Percentiles rank a stretch among this genome's conserved stretches.
phyloP scores from a whole-genome alignment of 2,113 vertebrate species.

The Megalops atlanticus region DNA sequence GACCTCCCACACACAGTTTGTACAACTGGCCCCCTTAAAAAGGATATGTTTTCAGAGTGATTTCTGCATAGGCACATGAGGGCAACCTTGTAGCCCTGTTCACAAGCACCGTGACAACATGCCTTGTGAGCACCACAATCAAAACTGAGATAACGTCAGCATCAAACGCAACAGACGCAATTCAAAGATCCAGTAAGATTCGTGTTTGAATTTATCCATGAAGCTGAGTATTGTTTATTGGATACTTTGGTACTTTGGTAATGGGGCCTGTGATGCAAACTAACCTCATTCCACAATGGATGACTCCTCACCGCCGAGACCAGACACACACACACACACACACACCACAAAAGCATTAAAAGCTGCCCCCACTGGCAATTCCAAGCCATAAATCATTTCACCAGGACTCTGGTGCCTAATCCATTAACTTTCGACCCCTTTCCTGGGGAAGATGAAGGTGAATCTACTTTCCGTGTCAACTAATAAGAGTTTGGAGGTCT shows the following conservation, averaged over 20 bases:
- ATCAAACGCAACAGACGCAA: too few relatives aligned
- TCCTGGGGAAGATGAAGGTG: background rate
- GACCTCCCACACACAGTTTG: too few relatives aligned
- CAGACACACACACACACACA: background rate
- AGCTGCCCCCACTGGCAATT: background rate
- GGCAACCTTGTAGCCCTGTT: too few relatives aligned
- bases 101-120: too few relatives aligned
- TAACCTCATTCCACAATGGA: background rate
- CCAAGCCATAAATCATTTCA: background rate
- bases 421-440: constrained; percentile 15
- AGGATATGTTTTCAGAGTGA: too few relatives aligned
- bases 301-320: too few relatives aligned
- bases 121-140: too few relatives aligned
- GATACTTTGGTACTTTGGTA: too few relatives aligned
- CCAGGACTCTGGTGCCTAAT: background rate
- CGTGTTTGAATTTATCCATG: background rate
- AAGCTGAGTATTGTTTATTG: background rate
- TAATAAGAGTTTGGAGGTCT: background rate
- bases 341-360: background rate
- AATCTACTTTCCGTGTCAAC: background rate
- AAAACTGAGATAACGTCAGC: too few relatives aligned
- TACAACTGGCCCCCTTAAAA: too few relatives aligned
- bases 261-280: background rate
- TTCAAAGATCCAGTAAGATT: too few relatives aligned
- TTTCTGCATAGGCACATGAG: too few relatives aligned